Evolutionary conservation across 2,797 vertebrate genomes (phyloP).

Genomic region (Triplophysa bombifrons): DNA sequence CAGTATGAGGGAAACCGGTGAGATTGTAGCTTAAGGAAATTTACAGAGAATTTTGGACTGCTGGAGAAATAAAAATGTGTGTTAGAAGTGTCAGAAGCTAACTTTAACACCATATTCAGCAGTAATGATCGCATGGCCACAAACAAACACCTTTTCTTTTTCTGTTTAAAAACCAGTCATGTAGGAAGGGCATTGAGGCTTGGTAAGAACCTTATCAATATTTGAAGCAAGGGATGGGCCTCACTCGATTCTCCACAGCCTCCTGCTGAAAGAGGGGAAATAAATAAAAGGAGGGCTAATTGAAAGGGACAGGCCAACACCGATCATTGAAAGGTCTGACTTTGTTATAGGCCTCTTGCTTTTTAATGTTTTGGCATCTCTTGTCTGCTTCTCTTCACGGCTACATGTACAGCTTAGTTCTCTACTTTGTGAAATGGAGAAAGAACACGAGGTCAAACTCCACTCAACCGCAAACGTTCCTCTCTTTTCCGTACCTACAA

Average conservation of each 20-base stretch:
- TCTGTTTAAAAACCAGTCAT: slow-evolving; percentile 37
- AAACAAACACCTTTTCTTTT: slow-evolving; percentile 34
- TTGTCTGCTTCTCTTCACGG: slow-evolving; percentile 21
- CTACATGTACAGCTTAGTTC: slow-evolving; percentile 22
- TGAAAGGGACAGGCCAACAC: slow-evolving; percentile 72
- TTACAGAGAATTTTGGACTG: neutral
- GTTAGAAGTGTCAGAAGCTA: slow-evolving; percentile 11
- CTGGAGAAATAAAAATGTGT: slow-evolving; percentile 10
- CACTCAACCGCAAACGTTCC: neutral
- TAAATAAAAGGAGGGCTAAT: slow-evolving; percentile 67
- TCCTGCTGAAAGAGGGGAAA: slow-evolving; percentile 53
- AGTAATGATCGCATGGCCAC: slow-evolving; percentile 9
- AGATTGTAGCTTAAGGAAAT: slow-evolving; percentile 37
- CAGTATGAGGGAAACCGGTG: slow-evolving; percentile 21
- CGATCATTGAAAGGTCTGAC: slow-evolving; percentile 58
- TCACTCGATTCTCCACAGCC: slow-evolving; percentile 32
- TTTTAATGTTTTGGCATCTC: slow-evolving; percentile 31
- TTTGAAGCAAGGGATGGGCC: slow-evolving; percentile 62
- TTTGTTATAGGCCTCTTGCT: slow-evolving; percentile 15
- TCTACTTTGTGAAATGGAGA: slow-evolving; percentile 17
- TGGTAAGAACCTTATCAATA: slow-evolving; percentile 70
- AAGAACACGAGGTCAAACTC: slow-evolving; percentile 12
- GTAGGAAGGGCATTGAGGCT: slow-evolving; percentile 36
- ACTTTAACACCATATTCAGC: slow-evolving; percentile 5
- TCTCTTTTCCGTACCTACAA: neutral